Evolutionary conservation across 2,888 invertebrate genomes (phyloP), one percentile per base, ranked within the genome.

Genomic region (Pachydiplax longipennis): DNA sequence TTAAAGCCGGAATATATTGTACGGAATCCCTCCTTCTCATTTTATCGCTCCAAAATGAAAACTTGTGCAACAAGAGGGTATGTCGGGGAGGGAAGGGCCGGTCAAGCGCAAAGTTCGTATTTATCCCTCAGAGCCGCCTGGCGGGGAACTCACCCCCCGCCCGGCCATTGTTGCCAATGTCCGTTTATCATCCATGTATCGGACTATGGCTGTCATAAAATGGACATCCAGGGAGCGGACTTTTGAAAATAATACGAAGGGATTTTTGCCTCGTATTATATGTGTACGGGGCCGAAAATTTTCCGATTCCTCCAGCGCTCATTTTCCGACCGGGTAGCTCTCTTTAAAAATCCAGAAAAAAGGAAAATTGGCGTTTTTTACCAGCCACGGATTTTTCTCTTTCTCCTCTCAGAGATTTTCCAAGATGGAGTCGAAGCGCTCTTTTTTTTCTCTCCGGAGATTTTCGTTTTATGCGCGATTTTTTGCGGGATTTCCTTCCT

Each of bases 191-290:
- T 87, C 73, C 73, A 25, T 73, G 13, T 31, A 25, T 87, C 87
- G 87, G 87, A 83, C 83, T 83, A 58, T 35, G 83, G 35, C 87
- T 87, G 87, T 65, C 87, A 87, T 61, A 61, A 87, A 87, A 37
- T 87, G 87, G 65, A 83, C 58, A 53, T 31, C 73, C 35, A 31
- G 31, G 58, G 37, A 35, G 48, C 83, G 58, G 83, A 25, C 58
- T 53, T 22, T 18, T 83, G 83, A 35, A 58, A 83, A 83, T 58
- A 83, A 83, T 83, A 83, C 58, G 5, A 31, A 31, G 13, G 25
- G 25, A 65, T 31, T 31, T 13, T 73, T 73, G 13, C 10, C 73
- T 73, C 25, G 25, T 73, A 13, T 73, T 73, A 53, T 53, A 53
- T 53, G 18, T 10, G 31, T 73, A 25, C 73, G 15, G 10, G n/a